Conservation (phyloP, 2,888 invertebrate genomes). For the Ectobius pallidus region DNA sequence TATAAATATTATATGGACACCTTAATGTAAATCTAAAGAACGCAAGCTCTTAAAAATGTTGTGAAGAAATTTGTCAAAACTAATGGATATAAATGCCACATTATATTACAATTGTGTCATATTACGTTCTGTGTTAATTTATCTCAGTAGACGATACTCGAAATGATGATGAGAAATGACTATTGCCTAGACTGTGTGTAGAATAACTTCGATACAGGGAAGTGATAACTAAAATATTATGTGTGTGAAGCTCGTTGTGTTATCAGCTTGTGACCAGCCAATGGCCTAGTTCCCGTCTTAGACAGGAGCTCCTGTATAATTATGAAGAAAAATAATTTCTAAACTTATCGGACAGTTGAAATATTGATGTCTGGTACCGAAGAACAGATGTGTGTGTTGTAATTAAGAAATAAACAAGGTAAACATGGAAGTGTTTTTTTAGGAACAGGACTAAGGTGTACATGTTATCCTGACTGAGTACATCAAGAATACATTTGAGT, state of each 20-base stretch:
- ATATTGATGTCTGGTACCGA: conserved; percentile 2
- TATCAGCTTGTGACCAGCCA: neutral
- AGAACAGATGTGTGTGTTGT: conserved; percentile 24
- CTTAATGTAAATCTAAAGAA: neutral
- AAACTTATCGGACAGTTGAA: neutral
- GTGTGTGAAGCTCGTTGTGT: conserved; percentile 1
- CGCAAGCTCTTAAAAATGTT: neutral
- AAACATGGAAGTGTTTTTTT: neutral
- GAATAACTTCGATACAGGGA: neutral
- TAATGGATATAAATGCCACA: neutral
- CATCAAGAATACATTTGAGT: neutral
- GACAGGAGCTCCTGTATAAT: conserved; percentile 7
- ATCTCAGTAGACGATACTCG: neutral
- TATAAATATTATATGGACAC: no score
- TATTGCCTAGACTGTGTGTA: neutral
- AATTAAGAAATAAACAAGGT: neutral
- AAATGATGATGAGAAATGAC: neutral
- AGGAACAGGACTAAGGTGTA: neutral
- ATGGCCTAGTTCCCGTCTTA: neutral
- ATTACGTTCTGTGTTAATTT: neutral
- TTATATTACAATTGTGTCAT: neutral
- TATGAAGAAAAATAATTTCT: conserved; percentile 1
- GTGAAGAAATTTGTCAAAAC: neutral
- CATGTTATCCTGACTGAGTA: neutral
- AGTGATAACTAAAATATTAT: neutral